These are phyloP conservation scores for Trididemnum miniatum DNA, from an alignment of 23 tunicate species.

Conservation along the genomic window DNA sequence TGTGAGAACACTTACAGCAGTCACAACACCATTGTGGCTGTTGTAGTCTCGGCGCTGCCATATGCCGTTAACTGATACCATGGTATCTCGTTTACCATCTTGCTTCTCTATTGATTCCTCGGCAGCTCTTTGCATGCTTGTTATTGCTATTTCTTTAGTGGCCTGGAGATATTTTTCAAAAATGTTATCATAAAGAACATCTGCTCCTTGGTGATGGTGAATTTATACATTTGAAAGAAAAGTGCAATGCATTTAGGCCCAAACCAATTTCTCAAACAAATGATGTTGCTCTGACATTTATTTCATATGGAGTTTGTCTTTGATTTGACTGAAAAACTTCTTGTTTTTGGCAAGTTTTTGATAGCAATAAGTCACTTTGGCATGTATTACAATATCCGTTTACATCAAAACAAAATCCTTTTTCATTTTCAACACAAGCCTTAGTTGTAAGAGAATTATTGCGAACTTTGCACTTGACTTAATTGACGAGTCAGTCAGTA, in stretches of 20 bases:
- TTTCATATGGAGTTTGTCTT: constrained; percentile 7
- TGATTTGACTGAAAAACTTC: not conserved
- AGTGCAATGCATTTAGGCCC: not conserved
- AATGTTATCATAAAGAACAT: not conserved
- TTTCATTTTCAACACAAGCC: not conserved
- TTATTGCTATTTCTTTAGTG: not conserved
- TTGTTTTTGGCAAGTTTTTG: not conserved
- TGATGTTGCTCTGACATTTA: not conserved
- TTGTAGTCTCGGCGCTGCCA: constrained; percentile 10
- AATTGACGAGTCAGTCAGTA: no score
- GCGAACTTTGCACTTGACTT: not conserved
- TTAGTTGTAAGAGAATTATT: not conserved
- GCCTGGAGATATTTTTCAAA: not conserved
- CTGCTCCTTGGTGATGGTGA: not conserved
- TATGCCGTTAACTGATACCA: not conserved
- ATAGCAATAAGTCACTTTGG: not conserved
- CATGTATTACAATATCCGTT: not conserved
- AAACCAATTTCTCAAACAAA: constrained; percentile 8
- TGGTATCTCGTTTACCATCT: constrained; percentile 11
- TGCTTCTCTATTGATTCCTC: constrained; percentile 9
- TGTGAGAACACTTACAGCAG: not conserved
- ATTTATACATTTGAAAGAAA: constrained; percentile 1
- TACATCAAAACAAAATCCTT: constrained; percentile 6
- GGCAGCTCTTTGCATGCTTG: constrained; percentile 16
- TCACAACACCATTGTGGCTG: constrained; percentile 11